Evolutionary conservation across 2,888 invertebrate genomes (phyloP), one percentile per base, ranked within the genome.

Genomic region (Sepioteuthis lessoniana): DNA sequence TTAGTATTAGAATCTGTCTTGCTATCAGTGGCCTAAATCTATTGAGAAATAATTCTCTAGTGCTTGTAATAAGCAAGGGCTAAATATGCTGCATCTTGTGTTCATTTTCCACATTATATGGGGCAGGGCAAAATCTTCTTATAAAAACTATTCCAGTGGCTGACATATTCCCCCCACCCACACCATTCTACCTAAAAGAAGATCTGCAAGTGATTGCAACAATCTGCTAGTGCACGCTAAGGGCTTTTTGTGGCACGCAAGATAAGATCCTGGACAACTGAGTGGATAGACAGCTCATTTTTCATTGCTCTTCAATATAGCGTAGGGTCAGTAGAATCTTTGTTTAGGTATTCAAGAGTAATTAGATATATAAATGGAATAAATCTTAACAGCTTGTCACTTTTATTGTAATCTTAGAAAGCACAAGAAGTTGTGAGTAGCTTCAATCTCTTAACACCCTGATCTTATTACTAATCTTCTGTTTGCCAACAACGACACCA

Each of bases 201-300:
- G 16, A 76, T 76, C 76, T 76, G 76, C 76, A 76, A 76, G 76
- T 76, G 76, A 76, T 76, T 76, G 76, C 76, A 76, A 76, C 76
- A 76, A 76, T 76, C 76, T 76, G 76, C 76, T 35, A 35, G 76
- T 76, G 76, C 76, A 76, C 76, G 76, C 76, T 35, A 76, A 76
- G 76, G 76, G 76, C 76, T 76, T 76, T 76, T 76, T 76, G n/a
- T n/a, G 76, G 76, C 76, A 76, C 35, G 76, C 76, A 76, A 76
- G 76, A 76, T 76, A 76, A 76, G 76, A 76, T 76, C 76, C 76
- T n/a, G n/a, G 76, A 76, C 76, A 76, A 76, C 13, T n/a, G n/a
- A 76, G 10, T 35, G 35, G n/a, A 76, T 35, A 76, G 76, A 76
- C 76, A 35, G 76, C 55, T 55, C 76, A 76, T 76, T 76, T 55